Conservation (phyloP, 2,797 vertebrate genomes). For the Cheirogaleus major region DNA sequence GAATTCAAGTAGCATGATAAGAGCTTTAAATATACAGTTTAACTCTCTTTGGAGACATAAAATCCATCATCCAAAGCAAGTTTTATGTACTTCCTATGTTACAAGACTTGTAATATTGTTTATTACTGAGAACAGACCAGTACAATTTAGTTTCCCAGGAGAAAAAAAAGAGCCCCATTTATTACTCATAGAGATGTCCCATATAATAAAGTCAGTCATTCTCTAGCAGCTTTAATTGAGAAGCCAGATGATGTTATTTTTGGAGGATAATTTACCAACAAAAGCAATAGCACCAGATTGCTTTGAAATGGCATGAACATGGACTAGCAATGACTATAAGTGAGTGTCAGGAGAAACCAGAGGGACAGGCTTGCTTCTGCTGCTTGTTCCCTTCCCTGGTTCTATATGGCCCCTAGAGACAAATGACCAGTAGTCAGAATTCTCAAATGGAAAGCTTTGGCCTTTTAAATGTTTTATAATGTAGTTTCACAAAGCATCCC, state of each 20-base stretch:
- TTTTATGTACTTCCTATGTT: constrained; percentile 49
- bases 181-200: neutral
- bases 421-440: neutral
- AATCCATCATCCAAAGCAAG: constrained; percentile 48
- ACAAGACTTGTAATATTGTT: constrained; percentile 23
- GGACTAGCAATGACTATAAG: neutral
- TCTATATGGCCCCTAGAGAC: neutral
- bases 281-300: neutral
- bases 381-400: neutral
- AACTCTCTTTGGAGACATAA: constrained; percentile 66
- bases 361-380: neutral
- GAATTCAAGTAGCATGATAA: constrained; percentile 37
- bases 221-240: constrained; percentile 1
- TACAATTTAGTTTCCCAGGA: constrained; percentile 38
- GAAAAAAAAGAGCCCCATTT: constrained; percentile 40
- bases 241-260: constrained; percentile 50
- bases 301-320: neutral
- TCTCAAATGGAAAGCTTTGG: neutral
- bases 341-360: neutral
- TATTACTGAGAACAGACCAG: constrained; percentile 49
- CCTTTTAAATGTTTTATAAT: neutral
- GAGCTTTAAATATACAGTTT: constrained; percentile 33
- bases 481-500: neutral
- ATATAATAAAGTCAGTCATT: constrained; percentile 44
- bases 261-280: constrained; percentile 12